Percentiles rank a stretch among this genome's conserved stretches.
phyloP scores from a whole-genome alignment of 1,140 invertebrate species.

The Papilio dardanus region DNA sequence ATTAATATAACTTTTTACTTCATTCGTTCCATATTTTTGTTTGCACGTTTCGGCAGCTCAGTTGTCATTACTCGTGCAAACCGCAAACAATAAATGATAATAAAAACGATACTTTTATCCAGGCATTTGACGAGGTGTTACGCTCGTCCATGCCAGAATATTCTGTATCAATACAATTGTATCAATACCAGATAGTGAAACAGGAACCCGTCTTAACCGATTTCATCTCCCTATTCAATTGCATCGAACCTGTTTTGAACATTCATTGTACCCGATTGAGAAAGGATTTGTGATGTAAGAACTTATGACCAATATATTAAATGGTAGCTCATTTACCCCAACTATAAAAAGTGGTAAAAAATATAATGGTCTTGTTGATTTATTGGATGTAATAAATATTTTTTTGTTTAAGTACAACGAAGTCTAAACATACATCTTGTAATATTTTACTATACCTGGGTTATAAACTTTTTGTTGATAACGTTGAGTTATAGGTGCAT shows the following conservation, averaged over 20 bases:
- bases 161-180: conserved; percentile 19
- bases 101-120: background rate
- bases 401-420: background rate
- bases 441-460: background rate
- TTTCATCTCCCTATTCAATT: conserved; percentile 19
- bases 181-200: conserved; percentile 3
- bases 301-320: background rate
- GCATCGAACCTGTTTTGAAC: background rate
- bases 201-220: conserved; percentile 13
- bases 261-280: background rate
- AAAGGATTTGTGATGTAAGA: background rate
- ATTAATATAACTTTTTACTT: background rate
- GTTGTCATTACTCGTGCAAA: background rate
- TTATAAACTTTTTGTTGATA: background rate
- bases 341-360: background rate
- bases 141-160: conserved; percentile 10
- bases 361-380: background rate
- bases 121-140: background rate
- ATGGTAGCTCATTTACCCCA: background rate
- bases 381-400: background rate
- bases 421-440: background rate
- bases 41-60: background rate
- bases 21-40: background rate
- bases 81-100: background rate
- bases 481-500: background rate